Percentiles rank a stretch among this genome's conserved stretches.
phyloP scores from a whole-genome alignment of 2,888 invertebrate species.

The Pandemis corylana region DNA sequence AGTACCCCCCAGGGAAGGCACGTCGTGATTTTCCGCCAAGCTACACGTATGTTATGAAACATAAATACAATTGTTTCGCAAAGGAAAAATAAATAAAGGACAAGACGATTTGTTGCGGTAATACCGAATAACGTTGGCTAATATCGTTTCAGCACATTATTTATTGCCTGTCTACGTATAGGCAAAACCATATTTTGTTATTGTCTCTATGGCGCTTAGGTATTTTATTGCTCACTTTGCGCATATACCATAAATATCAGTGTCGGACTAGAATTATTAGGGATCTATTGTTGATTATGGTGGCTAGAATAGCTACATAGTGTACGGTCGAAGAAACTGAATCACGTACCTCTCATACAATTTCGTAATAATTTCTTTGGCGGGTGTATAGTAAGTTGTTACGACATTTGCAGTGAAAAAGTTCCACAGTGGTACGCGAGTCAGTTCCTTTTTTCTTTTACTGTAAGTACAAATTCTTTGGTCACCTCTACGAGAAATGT shows the following conservation, averaged over 20 bases:
- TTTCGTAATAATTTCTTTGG: no score
- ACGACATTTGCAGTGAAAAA: no score
- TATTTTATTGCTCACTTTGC: conserved; percentile 18
- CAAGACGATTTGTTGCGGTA: conserved; percentile 36
- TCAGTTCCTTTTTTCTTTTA: no score
- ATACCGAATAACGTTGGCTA: conserved; percentile 40
- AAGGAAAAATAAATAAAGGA: conserved; percentile 40
- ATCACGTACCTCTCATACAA: no score
- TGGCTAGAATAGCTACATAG: not conserved
- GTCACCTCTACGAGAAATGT: no score
- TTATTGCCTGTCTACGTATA: conserved; percentile 40
- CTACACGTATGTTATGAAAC: conserved; percentile 42
- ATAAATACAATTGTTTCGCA: conserved; percentile 41
- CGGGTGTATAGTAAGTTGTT: no score
- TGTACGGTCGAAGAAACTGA: not conserved
- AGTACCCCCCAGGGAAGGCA: conserved; percentile 33
- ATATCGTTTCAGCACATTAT: conserved; percentile 43
- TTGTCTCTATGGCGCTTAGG: conserved; percentile 23
- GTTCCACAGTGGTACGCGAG: no score
- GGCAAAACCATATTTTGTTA: conserved; percentile 33
- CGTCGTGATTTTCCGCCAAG: conserved; percentile 35
- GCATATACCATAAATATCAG: conserved; percentile 5
- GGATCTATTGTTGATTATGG: not conserved
- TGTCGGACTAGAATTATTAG: not conserved
- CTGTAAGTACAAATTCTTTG: no score